These are phyloP conservation scores for Staurois parvus DNA, from an alignment of 2,797 vertebrate genomes.

Conservation along the genomic window DNA sequence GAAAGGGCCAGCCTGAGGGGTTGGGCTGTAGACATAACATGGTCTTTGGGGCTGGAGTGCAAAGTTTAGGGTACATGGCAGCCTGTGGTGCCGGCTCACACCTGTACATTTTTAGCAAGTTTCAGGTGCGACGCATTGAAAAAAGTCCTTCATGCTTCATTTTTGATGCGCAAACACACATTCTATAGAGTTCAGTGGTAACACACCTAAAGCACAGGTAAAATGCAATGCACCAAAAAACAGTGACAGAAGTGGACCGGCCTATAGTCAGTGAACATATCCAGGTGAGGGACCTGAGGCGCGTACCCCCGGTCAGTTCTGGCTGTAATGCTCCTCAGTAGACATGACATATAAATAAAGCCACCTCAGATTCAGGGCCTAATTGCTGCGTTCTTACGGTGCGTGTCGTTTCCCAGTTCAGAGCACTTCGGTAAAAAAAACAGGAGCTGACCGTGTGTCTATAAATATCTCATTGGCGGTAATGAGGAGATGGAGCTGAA, in stretches of 20 bases:
- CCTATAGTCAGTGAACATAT: not conserved
- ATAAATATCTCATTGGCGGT: slow-evolving; percentile 30
- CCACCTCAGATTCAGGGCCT: not conserved
- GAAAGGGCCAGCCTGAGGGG: not conserved
- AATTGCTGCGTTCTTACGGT: not conserved
- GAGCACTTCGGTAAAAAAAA: not conserved
- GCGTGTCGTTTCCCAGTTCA: slow-evolving; percentile 11
- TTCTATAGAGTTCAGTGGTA: too few relatives aligned
- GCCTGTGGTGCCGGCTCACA: too few relatives aligned
- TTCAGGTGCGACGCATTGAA: too few relatives aligned
- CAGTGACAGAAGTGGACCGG: too few relatives aligned
- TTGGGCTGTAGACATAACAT: not conserved
- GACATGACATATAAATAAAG: not conserved
- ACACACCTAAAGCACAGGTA: too few relatives aligned
- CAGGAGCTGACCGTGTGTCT: not conserved
- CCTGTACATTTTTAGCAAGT: too few relatives aligned
- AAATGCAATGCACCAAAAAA: too few relatives aligned
- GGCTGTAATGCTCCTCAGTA: not conserved
- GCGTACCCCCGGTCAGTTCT: not conserved
- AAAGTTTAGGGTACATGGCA: not conserved
- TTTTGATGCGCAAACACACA: too few relatives aligned
- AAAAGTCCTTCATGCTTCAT: too few relatives aligned
- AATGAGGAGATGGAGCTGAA: slow-evolving; percentile 16
- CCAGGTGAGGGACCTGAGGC: too few relatives aligned
- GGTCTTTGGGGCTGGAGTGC: not conserved